These are phyloP conservation scores for Leptosomus discolor DNA, from an alignment of 2,113 vertebrate genomes.

Conservation along the genomic window DNA sequence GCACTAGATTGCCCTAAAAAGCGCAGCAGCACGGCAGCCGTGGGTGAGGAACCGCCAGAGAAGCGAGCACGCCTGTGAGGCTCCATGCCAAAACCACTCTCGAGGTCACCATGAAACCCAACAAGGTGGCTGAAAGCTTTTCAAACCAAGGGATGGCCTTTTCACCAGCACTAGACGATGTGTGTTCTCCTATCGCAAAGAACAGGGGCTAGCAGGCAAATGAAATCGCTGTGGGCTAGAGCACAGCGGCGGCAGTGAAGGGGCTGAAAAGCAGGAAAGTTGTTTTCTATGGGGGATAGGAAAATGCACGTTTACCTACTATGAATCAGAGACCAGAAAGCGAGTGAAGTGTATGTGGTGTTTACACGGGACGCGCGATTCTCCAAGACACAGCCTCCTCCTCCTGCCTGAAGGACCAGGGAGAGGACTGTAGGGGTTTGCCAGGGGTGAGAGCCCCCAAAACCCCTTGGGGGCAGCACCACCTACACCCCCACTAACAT, in stretches of 20 bases:
- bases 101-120: not conserved
- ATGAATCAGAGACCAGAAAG: not conserved
- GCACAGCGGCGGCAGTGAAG: rapidly evolving
- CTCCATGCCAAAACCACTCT: not conserved
- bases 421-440: rapidly evolving
- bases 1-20: not conserved
- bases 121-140: not conserved
- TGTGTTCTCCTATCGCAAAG: not conserved
- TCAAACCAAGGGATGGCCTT: not conserved
- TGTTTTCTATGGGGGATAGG: not conserved
- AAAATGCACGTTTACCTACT: not conserved
- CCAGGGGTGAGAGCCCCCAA: not conserved
- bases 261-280: not conserved
- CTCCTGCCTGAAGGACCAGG: not conserved
- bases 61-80: rapidly evolving
- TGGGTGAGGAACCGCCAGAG: rapidly evolving
- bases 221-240: not conserved
- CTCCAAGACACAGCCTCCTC: not conserved
- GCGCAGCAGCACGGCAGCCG: rapidly evolving
- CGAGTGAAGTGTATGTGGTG: rapidly evolving
- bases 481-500: rapidly evolving
- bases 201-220: not conserved
- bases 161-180: not conserved
- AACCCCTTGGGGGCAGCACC: not conserved
- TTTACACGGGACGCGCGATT: rapidly evolving